Conservation (phyloP, 2,113 vertebrate genomes). For the Channa maculata region DNA sequence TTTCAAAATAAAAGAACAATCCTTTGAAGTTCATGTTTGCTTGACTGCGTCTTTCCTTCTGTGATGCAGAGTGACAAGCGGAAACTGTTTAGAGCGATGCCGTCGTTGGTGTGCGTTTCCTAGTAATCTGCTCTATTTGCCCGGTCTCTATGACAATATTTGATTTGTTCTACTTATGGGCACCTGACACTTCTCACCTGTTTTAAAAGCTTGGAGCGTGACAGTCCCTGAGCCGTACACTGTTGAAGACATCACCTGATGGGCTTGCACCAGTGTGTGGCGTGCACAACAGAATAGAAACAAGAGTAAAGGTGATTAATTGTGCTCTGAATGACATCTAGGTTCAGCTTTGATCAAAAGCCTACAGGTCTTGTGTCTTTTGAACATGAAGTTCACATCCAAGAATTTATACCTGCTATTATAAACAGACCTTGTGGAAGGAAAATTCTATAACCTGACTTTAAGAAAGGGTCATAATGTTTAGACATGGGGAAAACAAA, state of each 20-base stretch:
- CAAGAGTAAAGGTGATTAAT: too few relatives aligned
- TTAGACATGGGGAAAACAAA: constrained; percentile 22
- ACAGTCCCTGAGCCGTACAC: background rate
- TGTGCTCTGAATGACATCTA: too few relatives aligned
- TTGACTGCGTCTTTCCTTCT: background rate
- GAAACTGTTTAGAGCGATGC: constrained; percentile 6
- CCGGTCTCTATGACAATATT: background rate
- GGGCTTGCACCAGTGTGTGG: background rate
- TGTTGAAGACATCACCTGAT: background rate
- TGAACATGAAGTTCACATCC: too few relatives aligned
- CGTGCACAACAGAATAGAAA: background rate
- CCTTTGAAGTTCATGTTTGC: too few relatives aligned
- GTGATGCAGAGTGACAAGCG: background rate
- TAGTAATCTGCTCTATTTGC: background rate
- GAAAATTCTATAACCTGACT: too few relatives aligned
- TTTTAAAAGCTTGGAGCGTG: background rate
- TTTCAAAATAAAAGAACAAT: too few relatives aligned
- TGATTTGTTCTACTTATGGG: background rate
- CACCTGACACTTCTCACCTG: background rate
- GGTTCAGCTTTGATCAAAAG: too few relatives aligned
- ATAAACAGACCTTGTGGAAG: too few relatives aligned
- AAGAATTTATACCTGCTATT: too few relatives aligned
- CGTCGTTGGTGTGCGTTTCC: background rate
- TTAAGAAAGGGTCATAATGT: background rate
- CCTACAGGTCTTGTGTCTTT: too few relatives aligned